Base-by-base conservation (phyloP, 1,140 invertebrate species). In the Sesamia nonagrioides region DNA sequence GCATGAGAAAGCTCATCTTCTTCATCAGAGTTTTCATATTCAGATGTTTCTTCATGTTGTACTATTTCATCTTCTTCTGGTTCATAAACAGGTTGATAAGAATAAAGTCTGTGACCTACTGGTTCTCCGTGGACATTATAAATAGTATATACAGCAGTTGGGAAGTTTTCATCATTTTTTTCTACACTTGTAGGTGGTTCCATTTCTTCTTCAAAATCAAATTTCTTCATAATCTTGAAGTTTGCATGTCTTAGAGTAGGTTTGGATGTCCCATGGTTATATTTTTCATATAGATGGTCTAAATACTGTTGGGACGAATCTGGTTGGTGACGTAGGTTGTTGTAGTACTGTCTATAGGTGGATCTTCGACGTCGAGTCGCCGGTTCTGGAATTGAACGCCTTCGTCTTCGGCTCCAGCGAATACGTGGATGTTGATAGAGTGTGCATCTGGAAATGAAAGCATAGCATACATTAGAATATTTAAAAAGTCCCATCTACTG, bases 401-500 rank as follows among this genome's bases (percentile, higher is more conserved):
- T n/a, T n/a, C 96, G 94, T 81, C 96, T 90, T 11, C 97, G 95
- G 83, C 97, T 97, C 97, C 97, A 98, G 42, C 97, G 94, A 50
- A 98, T 95, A 13, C 97, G 95, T 0, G 98, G 98, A 94, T 98
- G 98, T 90, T 98, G 97, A n/a, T 97, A 97, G 0, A 97, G 95
- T 0, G 97, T 95, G 86, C 98, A 97, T 81, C 97, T 97, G 82
- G 37, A 74, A 61, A 27, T 27, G 27, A 27, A 27, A 27, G 27
- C 27, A 27, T 27, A 27, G 27, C 27, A 27, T 27, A 27, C 3
- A 3, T 27, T 1, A 27, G 27, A 1, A 3, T 27, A 27, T 27
- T 27, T 27, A 27, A 1, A 27, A 27, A 1, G 27, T 27, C 27
- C 27, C 1, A 27, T 3, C 3, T 3, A 27, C 27, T 27, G 27